Percentiles rank a stretch among this genome's conserved stretches.
phyloP scores from a whole-genome alignment of 2,113 vertebrate genomes.

The Athene cunicularia region DNA sequence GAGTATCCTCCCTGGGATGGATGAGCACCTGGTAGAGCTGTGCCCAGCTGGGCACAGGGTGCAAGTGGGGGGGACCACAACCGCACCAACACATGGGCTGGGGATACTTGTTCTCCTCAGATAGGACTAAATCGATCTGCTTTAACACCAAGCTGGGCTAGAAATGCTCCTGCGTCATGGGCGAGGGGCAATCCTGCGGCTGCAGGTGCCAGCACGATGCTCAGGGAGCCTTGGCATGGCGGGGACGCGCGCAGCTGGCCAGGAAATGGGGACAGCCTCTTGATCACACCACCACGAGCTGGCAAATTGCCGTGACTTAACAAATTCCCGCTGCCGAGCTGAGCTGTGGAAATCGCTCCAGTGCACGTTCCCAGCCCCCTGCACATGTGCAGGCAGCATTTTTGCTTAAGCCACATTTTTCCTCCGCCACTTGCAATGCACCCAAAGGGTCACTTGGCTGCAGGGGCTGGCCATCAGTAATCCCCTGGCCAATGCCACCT shows the following conservation, averaged over 20 bases:
- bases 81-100: fast-evolving
- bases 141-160: fast-evolving
- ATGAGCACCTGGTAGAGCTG: background rate
- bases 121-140: fast-evolving
- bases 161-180: fast-evolving
- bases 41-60: fast-evolving
- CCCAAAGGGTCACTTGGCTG: background rate
- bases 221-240: background rate
- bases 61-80: fast-evolving
- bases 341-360: slow-evolving; percentile 47
- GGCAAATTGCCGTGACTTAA: slow-evolving; percentile 54
- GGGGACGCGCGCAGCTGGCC: background rate
- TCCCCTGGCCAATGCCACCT: fast-evolving
- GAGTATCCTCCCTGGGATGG: fast-evolving
- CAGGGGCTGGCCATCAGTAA: fast-evolving
- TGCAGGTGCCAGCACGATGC: background rate
- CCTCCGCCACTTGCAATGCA: fast-evolving
- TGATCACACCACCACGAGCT: background rate
- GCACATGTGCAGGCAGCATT: background rate
- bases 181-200: fast-evolving
- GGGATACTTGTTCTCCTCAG: fast-evolving
- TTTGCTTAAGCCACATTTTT: slow-evolving; percentile 6
- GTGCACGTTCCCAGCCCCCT: slow-evolving; percentile 6
- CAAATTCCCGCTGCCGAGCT: slow-evolving; percentile 4
- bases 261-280: slow-evolving; percentile 33